Percentiles rank a stretch among this genome's conserved stretches.
Evolutionary conservation across 1,140 invertebrate genomes (phyloP).

Genomic region (Drosophila navojoa): DNA sequence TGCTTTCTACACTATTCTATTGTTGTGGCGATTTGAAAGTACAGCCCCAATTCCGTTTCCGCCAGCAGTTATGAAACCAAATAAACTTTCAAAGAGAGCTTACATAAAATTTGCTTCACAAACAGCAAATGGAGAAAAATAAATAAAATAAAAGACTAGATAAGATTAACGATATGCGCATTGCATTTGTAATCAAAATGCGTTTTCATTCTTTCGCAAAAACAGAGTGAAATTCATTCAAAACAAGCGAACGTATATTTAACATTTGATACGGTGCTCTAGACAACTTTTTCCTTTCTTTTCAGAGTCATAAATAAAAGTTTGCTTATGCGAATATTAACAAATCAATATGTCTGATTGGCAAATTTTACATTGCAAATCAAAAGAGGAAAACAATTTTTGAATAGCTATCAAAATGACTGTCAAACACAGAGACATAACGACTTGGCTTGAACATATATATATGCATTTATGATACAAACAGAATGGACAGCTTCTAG

Average conservation of each 20-base stretch:
- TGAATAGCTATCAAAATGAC: constrained; percentile 8
- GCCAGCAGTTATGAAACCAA: constrained; percentile 69
- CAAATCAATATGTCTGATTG: neutral
- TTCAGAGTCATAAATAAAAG: constrained; percentile 14
- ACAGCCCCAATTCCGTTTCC: constrained; percentile 73
- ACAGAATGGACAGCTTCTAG: no score
- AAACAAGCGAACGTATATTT: constrained; percentile 10
- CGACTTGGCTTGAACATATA: no score
- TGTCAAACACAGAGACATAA: neutral
- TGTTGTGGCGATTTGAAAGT: neutral
- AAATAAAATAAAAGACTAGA: neutral
- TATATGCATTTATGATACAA: no score
- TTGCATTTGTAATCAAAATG: constrained; percentile 50
- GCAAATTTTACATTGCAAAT: constrained; percentile 16
- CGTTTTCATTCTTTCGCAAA: constrained; percentile 56
- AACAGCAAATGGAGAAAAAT: neutral
- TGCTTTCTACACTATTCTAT: neutral
- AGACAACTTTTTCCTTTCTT: neutral
- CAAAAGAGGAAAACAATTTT: constrained; percentile 8
- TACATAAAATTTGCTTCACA: constrained; percentile 61
- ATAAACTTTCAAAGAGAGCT: constrained; percentile 39
- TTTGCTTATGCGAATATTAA: neutral
- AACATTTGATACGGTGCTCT: neutral
- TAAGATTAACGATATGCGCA: constrained; percentile 66
- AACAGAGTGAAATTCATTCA: constrained; percentile 62